Conservation (phyloP, 2,888 invertebrate species). For the Platycheirus rosarum region DNA sequence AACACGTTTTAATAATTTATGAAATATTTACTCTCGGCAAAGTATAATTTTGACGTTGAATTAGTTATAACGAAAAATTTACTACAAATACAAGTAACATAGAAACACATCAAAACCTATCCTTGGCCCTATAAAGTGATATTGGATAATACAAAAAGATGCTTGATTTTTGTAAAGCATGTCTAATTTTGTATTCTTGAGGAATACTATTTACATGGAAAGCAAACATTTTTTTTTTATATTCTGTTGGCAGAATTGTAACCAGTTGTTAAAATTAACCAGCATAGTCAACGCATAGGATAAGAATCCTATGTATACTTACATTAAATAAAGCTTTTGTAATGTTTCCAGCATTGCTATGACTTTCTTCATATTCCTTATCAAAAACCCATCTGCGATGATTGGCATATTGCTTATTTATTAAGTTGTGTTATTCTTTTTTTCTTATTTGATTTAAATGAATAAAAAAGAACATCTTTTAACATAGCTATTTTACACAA, state of each 20-base stretch:
- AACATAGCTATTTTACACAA: slow-evolving; percentile 35
- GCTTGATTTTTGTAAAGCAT: too few relatives aligned
- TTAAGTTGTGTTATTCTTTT: slow-evolving; percentile 34
- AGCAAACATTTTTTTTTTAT: too few relatives aligned
- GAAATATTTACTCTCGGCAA: too few relatives aligned
- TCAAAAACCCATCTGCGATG: slow-evolving; percentile 45
- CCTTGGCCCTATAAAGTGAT: too few relatives aligned
- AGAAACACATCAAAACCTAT: too few relatives aligned
- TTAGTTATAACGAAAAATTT: too few relatives aligned
- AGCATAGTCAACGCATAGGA: slow-evolving; percentile 52
- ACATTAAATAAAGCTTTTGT: slow-evolving; percentile 74
- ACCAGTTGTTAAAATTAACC: slow-evolving; percentile 52
- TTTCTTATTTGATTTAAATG: slow-evolving; percentile 61
- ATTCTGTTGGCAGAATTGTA: slow-evolving; percentile 64
- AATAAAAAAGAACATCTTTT: slow-evolving; percentile 48
- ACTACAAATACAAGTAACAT: too few relatives aligned
- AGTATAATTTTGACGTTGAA: too few relatives aligned
- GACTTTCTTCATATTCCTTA: slow-evolving; percentile 30
- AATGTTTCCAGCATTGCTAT: slow-evolving; percentile 76
- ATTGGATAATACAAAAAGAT: too few relatives aligned
- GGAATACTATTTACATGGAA: too few relatives aligned
- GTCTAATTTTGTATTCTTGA: too few relatives aligned
- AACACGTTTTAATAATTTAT: too few relatives aligned
- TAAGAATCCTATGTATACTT: slow-evolving; percentile 37
- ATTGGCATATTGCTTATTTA: slow-evolving; percentile 53